A percentile compares a stretch with the other conserved stretches of the same genome.
Conservation (phyloP, 92 coral and sea anemone species). For the Zoanthus solanderi region DNA sequence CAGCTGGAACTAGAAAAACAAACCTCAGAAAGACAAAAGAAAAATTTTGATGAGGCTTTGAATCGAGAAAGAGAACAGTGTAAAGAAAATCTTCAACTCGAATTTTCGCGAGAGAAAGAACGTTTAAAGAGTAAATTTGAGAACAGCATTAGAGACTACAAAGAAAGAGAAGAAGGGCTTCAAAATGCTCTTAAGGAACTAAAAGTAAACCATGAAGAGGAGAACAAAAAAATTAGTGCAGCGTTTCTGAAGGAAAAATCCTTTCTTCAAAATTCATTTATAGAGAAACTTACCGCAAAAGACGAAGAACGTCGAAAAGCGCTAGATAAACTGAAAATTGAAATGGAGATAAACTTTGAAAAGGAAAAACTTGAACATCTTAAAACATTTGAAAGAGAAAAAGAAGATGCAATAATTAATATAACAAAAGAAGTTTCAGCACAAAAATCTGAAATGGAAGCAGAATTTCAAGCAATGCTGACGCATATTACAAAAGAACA, state of each 20-base stretch:
- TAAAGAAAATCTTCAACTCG: slow-evolving; percentile 61
- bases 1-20: slow-evolving; percentile 64
- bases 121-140: slow-evolving; percentile 59
- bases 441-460: slow-evolving; percentile 72
- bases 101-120: slow-evolving; percentile 67
- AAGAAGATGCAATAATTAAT: slow-evolving; percentile 57
- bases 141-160: slow-evolving; percentile 54
- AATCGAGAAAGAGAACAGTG: slow-evolving; percentile 65
- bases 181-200: slow-evolving; percentile 48
- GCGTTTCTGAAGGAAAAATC: slow-evolving; percentile 64
- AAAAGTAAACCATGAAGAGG: slow-evolving; percentile 60
- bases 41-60: slow-evolving; percentile 63
- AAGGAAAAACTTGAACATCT: slow-evolving; percentile 55
- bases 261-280: slow-evolving; percentile 61
- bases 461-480: slow-evolving; percentile 66
- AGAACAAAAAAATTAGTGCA: slow-evolving; percentile 65
- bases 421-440: slow-evolving; percentile 72
- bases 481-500: slow-evolving; percentile 5
- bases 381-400: slow-evolving; percentile 64
- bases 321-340: slow-evolving; percentile 35
- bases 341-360: slow-evolving; percentile 50
- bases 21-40: slow-evolving; percentile 63
- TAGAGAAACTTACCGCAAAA: slow-evolving; percentile 55
- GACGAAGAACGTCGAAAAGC: slow-evolving; percentile 53
- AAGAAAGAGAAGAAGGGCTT: slow-evolving; percentile 41